Base-by-base conservation (phyloP, 2,888 invertebrate species). In the Ornithoptera priamus region DNA sequence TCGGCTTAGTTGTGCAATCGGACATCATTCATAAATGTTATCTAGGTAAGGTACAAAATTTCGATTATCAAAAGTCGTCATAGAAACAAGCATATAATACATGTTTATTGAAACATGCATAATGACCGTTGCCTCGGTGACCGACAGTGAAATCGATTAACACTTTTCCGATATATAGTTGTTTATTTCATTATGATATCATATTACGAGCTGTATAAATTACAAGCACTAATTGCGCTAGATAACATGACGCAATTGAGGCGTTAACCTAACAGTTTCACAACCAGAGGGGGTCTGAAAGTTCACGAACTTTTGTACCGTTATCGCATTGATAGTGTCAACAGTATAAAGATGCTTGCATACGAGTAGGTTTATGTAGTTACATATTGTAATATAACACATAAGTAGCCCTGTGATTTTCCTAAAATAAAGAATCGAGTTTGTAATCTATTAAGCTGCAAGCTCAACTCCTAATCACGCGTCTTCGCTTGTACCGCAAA, bases 191-290 rank as follows among this genome's bases (percentile, higher is more conserved):
- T 39, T 53, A 65, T 62, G 18, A 65, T 59, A 46, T 30, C 30
- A 30, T 22, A 8, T 58, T 65, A 57, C 57, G 36, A 39, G 59
- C 62, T 18, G 24, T 57, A 58, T 63, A 22, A 46, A 62, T 59
- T 39, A 67, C n/a, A 63, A 63, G 17, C n/a, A 70, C 15, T 70
- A 63, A 46, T 70, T 67, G 67, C 67, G 60, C 42, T 70, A 61
- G 64, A 70, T 67, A 67, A 70, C 59, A 67, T 70, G 70, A 70
- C 57, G 70, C 67, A 70, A 70, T 30, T 50, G 58, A 20, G 50
- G 46, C n/a, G 22, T 63, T 30, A 68, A 42, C 30, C 58, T 62
- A 67, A 67, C 63, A 50, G 67, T 24, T 67, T 64, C 46, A 20
- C 56, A 15, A 22, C 67, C 70, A 53, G 24, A 46, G 70, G 70